phyloP scores from a whole-genome alignment of 2,113 vertebrate species.

The human region DNA sequence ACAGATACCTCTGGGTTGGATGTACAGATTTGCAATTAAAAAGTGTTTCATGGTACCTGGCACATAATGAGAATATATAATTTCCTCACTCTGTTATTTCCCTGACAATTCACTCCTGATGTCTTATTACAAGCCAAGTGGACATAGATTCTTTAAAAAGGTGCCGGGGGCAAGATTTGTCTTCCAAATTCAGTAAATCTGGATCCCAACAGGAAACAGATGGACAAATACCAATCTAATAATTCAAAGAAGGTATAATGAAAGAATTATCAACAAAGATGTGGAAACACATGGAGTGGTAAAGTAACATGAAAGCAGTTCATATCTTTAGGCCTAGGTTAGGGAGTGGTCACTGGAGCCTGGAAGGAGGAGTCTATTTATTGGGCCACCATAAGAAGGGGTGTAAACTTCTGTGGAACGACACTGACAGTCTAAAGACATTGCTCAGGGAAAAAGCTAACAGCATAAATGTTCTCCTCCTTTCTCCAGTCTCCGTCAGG shows the following conservation, averaged over 20 bases:
- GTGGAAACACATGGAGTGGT: background rate
- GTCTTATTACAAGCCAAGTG: background rate
- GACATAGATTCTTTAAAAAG: background rate
- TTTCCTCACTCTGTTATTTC: background rate
- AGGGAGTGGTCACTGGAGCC: background rate
- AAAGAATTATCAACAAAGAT: background rate
- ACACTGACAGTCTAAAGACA: background rate
- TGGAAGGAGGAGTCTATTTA: background rate
- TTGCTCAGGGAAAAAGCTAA: background rate
- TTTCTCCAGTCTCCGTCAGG: background rate
- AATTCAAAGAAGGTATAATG: background rate
- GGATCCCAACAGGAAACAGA: background rate
- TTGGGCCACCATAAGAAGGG: background rate
- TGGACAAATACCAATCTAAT: background rate
- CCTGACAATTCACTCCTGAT: background rate
- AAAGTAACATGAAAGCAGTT: background rate
- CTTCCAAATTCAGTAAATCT: conserved; percentile 6
- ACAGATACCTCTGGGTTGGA: background rate
- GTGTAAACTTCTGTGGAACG: background rate
- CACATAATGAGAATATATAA: background rate
- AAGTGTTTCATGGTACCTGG: background rate
- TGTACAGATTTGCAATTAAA: background rate
- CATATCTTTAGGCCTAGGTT: background rate
- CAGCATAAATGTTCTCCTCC: background rate
- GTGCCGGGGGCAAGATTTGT: background rate